phyloP scores from a whole-genome alignment of 1,140 invertebrate species.

The Odontomachus brunneus region DNA sequence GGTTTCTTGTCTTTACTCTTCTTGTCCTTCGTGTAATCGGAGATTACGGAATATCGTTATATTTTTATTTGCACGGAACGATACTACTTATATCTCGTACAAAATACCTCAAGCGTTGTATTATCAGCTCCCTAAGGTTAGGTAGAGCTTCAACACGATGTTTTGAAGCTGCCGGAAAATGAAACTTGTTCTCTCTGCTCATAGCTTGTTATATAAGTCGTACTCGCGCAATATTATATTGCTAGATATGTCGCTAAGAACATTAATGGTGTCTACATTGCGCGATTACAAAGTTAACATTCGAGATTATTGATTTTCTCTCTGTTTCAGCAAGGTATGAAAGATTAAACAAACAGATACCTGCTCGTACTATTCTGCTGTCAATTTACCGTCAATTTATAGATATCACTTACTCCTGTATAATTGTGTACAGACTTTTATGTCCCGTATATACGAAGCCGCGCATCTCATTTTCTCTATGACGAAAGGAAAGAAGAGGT shows the following conservation, averaged over 20 bases:
- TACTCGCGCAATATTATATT: background rate
- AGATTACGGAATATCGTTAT: conserved; percentile 17
- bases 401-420: background rate
- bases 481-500: background rate
- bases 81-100: conserved; percentile 43
- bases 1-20: conserved; percentile 5
- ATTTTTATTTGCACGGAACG: conserved; percentile 25
- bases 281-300: background rate
- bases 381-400: background rate
- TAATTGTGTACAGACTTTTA: background rate
- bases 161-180: conserved; percentile 64
- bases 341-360: conserved; percentile 5
- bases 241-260: background rate
- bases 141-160: conserved; percentile 9
- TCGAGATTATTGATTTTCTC: conserved; percentile 15
- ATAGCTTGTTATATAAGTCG: background rate
- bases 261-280: conserved; percentile 11
- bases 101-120: conserved; percentile 66
- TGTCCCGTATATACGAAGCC: conserved; percentile 1
- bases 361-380: conserved; percentile 16
- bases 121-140: background rate
- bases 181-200: conserved; percentile 58
- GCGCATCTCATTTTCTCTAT: background rate
- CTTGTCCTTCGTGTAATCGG: conserved; percentile 24
- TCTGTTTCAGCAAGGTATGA: background rate